Evolutionary conservation across 2,113 vertebrate species (phyloP).

Genomic region (Leucopternis melanops): DNA sequence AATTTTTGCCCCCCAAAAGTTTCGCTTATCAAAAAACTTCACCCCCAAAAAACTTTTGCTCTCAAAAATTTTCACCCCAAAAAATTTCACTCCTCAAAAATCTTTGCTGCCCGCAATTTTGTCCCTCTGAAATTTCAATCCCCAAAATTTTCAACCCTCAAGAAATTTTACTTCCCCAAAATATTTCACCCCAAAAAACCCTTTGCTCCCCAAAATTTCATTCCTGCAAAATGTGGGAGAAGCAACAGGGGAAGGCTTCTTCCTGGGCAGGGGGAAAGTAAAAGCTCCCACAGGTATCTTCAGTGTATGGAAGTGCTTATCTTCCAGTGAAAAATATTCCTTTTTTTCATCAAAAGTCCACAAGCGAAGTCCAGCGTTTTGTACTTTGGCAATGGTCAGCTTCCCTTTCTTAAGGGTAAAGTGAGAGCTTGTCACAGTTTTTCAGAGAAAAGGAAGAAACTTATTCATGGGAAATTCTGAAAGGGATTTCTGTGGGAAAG

Average conservation of each 20-base stretch:
- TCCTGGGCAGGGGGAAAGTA: neutral
- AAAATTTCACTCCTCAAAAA: too few relatives aligned
- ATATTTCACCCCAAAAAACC: too few relatives aligned
- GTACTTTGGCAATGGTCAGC: neutral
- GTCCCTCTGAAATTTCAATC: too few relatives aligned
- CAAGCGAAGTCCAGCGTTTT: neutral
- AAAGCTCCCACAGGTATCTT: neutral
- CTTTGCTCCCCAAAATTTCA: too few relatives aligned
- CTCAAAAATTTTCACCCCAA: too few relatives aligned
- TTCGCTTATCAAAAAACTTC: too few relatives aligned
- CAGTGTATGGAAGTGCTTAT: neutral
- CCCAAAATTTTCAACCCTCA: too few relatives aligned
- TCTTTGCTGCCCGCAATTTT: too few relatives aligned
- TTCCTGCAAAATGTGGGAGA: neutral
- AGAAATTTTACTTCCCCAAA: too few relatives aligned
- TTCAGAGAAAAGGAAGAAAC: neutral
- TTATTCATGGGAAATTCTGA: neutral
- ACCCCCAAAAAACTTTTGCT: too few relatives aligned
- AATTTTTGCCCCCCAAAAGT: too few relatives aligned
- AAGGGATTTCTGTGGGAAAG: neutral
- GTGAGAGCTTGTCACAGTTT: neutral
- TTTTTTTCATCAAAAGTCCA: neutral
- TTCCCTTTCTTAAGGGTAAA: neutral
- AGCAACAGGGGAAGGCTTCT: neutral
- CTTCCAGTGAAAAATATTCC: neutral